Evolutionary conservation across 2,113 vertebrate genomes (phyloP), one percentile per base, ranked within the genome.

Genomic region (Myocastor coypus): DNA sequence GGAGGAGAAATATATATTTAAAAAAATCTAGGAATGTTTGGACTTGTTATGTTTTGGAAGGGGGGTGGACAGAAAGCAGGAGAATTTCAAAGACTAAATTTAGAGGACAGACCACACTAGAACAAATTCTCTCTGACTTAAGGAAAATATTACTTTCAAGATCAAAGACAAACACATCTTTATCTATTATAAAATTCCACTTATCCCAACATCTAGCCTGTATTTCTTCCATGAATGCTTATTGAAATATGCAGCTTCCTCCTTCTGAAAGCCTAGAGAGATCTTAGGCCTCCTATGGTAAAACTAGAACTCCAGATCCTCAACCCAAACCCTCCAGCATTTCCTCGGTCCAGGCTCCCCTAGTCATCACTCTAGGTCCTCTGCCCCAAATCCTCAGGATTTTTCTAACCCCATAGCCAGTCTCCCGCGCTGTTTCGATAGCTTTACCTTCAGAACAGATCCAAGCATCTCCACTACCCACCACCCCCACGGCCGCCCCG

Each of bases 121-220:
- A 81, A 83, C n/a, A 68, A 34, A 75, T 50, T 66, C 42, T 63
- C 2, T 52, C 57, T 64, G 55, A 61, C 32, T 83, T 61, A 20
- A 85, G 28, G 77, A 71, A 92, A 92, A 82, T 55, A 52, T 7
- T 46, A 75, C 88, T 83, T 91, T 75, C 61, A 92, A 50, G 26
- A 78, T 24, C 12, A 30, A 83, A 68, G 34, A 83, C 17, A 89
- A 82, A 81, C n/a, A 22, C 8, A 14, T 66, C 7, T n/a, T 84
- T 87, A 22, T 66, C 24, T 61, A 7, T 59, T 34, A 52, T 1
- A 89, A 85, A 50, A 17, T 75, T 81, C 77, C 20, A 50, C 55
- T 46, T 26, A 88, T n/a, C 1, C 30, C 28, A 52, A 5, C 52
- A 3, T 81, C 64, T 22, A 68, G 40, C 30, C 20, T 22, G 34